These are phyloP conservation scores for Beris chalybata DNA, from an alignment of 2,888 invertebrate genomes.

Conservation along the genomic window DNA sequence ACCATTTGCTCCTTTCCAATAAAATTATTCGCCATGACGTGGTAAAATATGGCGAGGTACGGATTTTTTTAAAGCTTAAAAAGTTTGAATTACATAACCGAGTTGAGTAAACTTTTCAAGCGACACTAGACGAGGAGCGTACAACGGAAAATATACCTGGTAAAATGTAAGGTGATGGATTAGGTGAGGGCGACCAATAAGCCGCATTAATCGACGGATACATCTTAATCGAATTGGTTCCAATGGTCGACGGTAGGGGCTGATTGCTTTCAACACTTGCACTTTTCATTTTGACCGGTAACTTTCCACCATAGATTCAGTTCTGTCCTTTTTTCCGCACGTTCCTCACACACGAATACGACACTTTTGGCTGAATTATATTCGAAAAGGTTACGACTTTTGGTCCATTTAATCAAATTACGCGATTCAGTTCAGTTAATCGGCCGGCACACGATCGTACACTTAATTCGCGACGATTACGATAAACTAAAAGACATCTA, in stretches of 20 bases:
- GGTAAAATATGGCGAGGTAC: no score
- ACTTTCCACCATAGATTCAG: conserved; percentile 10
- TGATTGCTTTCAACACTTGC: conserved; percentile 23
- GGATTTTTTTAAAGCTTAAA: no score
- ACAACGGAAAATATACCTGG: conserved; percentile 64
- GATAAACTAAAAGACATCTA: conserved; percentile 12
- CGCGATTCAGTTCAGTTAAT: background rate
- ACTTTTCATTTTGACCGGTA: conserved; percentile 21
- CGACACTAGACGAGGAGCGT: background rate
- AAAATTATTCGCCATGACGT: background rate
- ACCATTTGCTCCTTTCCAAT: conserved; percentile 11
- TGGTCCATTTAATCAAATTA: background rate
- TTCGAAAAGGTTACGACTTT: conserved; percentile 12
- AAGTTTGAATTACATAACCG: no score
- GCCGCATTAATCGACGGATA: conserved; percentile 82
- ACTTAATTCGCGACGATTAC: conserved; percentile 3
- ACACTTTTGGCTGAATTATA: conserved; percentile 2
- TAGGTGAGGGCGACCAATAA: conserved; percentile 81
- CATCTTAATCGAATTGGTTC: conserved; percentile 47
- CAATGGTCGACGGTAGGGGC: conserved; percentile 3
- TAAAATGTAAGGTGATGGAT: conserved; percentile 76
- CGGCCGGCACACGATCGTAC: conserved; percentile 3
- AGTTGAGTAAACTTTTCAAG: no score
- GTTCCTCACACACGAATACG: conserved; percentile 1
- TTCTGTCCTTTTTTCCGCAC: background rate